Base-by-base conservation (phyloP, 2,888 invertebrate genomes). In the Watsonalla binaria region DNA sequence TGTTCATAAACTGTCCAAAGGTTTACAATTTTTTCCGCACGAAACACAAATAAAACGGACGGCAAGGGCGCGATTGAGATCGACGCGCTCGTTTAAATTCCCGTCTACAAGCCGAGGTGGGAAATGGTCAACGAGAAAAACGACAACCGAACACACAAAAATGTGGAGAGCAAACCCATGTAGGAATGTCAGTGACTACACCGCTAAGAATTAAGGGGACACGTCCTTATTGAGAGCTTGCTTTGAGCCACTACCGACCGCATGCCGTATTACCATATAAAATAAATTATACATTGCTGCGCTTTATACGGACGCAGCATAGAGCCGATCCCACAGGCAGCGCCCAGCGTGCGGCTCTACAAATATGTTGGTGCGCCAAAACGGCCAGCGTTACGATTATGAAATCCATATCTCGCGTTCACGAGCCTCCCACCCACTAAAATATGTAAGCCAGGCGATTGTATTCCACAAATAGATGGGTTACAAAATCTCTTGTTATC, bases 121-220 rank as follows among this genome's bases (percentile, higher is more conserved):
- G 82, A 87, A 87, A 84, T 80, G 77, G 72, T 68, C 59, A 62
- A 63, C 61, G 67, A 77, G 82, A 85, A 85, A 86, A 86, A 87
- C 78, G 74, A 80, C 62, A 65, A 65, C 54, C 56, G 56, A 70
- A 77, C 76, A 72, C 68, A 80, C 79, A 83, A 86, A 86, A 84
- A 86, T 83, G 80, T 76, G 68, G 72, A 84, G 82, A 85, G 89
- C 84, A 79, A 82, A 83, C 81, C 78, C 81, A 80, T 87, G 89
- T 89, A 72, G 80, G 86, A 83, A 88, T 87, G 84, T 77, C 68
- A 74, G 77, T 73, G 79, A 78, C 76, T 76, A 76, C 79, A 69
- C 74, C 76, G 76, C 66, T 71, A 72, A 63, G 75, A 77, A 77
- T 78, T 74, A 76, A 76, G 69, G 68, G 75, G 78, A 83, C 86